Evolutionary conservation across 2,888 invertebrate genomes (phyloP).

Genomic region (Dione juno): DNA sequence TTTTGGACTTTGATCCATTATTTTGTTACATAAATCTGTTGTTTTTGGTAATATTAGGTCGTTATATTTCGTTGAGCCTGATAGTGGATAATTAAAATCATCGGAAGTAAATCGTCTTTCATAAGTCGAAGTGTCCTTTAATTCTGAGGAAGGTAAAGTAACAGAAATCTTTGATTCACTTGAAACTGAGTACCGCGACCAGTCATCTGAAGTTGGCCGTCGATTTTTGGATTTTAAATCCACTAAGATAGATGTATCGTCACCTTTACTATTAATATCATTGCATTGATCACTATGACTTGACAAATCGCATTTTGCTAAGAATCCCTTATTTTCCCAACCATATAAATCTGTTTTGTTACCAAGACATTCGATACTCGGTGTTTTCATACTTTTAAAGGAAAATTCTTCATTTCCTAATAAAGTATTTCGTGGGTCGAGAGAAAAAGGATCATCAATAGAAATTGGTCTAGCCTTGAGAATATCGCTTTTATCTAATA

Average conservation of each 20-base stretch:
- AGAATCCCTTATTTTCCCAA: conserved; percentile 81
- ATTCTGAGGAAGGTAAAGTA: conserved; percentile 66
- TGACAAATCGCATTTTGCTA: conserved; percentile 63
- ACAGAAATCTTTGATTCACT: conserved; percentile 69
- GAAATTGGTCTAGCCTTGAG: conserved; percentile 74
- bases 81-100: conserved; percentile 68
- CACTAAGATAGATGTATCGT: conserved; percentile 48
- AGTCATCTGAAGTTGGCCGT: conserved; percentile 59
- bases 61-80: conserved; percentile 74
- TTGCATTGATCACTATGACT: conserved; percentile 47
- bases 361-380: conserved; percentile 70
- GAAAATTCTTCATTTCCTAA: conserved; percentile 57
- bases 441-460: conserved; percentile 77
- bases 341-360: conserved; percentile 80
- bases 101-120: conserved; percentile 66
- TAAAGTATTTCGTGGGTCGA: conserved; percentile 61
- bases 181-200: conserved; percentile 71
- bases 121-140: conserved; percentile 65
- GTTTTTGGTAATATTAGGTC: conserved; percentile 72
- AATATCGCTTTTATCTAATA: conserved; percentile 64
- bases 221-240: conserved; percentile 46
- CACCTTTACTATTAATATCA: conserved; percentile 57
- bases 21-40: conserved; percentile 73
- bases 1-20: conserved; percentile 70
- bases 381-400: conserved; percentile 66